A percentile compares a stretch with the other conserved stretches of the same genome.
Conservation (phyloP, 2,113 vertebrate species). For the Drymodes brunneopygia region DNA sequence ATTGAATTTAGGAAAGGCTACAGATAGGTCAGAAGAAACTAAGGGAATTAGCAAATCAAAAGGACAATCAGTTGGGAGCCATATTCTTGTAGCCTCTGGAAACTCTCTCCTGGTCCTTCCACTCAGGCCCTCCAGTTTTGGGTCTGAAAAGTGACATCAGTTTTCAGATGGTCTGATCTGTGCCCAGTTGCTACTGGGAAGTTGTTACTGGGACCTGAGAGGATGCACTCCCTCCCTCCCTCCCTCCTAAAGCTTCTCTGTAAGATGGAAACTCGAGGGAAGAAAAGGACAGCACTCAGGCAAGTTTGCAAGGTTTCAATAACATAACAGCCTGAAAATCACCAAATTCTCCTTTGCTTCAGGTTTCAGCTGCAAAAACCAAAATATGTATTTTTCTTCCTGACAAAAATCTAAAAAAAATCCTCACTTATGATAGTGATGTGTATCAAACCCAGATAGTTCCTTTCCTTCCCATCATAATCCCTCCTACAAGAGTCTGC, state of each 20-base stretch:
- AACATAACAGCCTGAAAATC: background rate
- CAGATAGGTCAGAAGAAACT: background rate
- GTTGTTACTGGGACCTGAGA: background rate
- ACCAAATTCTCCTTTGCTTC: background rate
- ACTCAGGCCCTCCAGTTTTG: background rate
- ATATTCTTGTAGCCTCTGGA: background rate
- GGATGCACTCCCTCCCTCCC: background rate
- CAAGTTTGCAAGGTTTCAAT: background rate
- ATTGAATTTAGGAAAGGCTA: background rate
- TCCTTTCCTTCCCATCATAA: background rate
- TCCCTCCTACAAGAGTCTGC: background rate
- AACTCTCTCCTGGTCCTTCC: background rate
- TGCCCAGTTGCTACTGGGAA: background rate
- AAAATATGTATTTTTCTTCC: background rate
- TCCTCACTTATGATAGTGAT: background rate
- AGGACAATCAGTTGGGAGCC: background rate
- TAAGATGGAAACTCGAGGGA: background rate
- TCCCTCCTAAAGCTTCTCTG: background rate
- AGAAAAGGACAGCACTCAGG: background rate
- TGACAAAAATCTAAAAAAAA: background rate
- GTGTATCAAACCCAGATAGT: background rate
- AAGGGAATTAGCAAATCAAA: background rate
- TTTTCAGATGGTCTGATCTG: background rate
- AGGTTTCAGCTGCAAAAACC: background rate
- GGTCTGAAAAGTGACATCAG: background rate